A percentile compares a stretch with the other conserved stretches of the same genome.
phyloP scores from a whole-genome alignment of 2,888 invertebrate genomes.

The Camponotus fellah region DNA sequence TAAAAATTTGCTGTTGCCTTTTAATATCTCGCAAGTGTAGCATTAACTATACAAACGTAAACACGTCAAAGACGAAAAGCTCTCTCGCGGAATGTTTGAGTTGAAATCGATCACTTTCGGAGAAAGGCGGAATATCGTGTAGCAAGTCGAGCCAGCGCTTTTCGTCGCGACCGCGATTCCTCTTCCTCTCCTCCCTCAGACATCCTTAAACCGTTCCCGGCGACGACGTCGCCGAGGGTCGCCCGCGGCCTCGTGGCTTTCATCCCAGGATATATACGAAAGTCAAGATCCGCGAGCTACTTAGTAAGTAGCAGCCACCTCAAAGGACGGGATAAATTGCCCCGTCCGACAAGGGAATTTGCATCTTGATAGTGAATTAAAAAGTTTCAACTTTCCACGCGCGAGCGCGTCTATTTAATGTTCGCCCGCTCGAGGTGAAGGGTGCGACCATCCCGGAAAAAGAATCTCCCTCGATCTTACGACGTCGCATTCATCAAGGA shows the following conservation, averaged over 20 bases:
- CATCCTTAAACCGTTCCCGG: not conserved
- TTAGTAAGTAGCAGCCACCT: slow-evolving; percentile 78
- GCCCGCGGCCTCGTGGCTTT: slow-evolving; percentile 48
- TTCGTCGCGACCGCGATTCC: slow-evolving; percentile 34
- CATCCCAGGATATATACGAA: slow-evolving; percentile 52
- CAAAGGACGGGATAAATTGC: slow-evolving; percentile 79
- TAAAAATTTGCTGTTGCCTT: not conserved
- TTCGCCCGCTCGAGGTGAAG: slow-evolving; percentile 55
- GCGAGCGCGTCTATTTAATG: slow-evolving; percentile 70
- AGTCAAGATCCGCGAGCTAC: slow-evolving; percentile 62
- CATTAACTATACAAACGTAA: slow-evolving; percentile 20
- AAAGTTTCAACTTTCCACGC: slow-evolving; percentile 76
- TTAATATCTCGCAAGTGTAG: slow-evolving; percentile 23
- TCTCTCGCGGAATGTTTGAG: slow-evolving; percentile 38
- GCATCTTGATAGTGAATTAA: slow-evolving; percentile 83
- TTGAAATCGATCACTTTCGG: slow-evolving; percentile 53
- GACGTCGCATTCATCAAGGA: slow-evolving; percentile 75
- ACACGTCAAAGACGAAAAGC: slow-evolving; percentile 23
- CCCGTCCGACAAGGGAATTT: slow-evolving; percentile 79
- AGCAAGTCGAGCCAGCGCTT: slow-evolving; percentile 34
- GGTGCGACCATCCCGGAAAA: slow-evolving; percentile 45
- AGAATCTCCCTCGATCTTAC: slow-evolving; percentile 42
- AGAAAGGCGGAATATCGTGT: slow-evolving; percentile 15
- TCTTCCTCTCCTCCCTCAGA: not conserved
- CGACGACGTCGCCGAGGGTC: slow-evolving; percentile 17